Percentiles rank a stretch among this genome's conserved stretches.
phyloP scores from a whole-genome alignment of 2,888 invertebrate genomes.

The Lycocerus yunnanus region DNA sequence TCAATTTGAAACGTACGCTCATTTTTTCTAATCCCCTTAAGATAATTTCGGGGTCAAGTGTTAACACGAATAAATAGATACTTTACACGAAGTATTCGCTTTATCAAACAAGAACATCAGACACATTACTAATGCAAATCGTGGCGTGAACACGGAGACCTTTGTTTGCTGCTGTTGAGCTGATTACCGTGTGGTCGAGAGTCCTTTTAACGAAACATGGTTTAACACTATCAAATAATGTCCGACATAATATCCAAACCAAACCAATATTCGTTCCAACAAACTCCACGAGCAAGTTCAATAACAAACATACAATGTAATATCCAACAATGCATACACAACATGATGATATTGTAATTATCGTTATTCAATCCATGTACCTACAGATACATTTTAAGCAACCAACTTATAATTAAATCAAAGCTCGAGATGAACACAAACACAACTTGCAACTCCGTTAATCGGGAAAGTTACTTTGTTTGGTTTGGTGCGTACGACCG shows the following conservation, averaged over 20 bases:
- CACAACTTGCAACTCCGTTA: neutral
- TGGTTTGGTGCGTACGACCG: neutral
- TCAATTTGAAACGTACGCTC: neutral
- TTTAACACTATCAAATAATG: slow-evolving; percentile 40
- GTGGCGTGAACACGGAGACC: slow-evolving; percentile 45
- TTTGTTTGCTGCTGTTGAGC: slow-evolving; percentile 46
- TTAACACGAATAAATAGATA: slow-evolving; percentile 19
- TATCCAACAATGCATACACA: neutral
- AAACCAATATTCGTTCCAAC: slow-evolving; percentile 6
- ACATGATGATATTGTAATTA: neutral
- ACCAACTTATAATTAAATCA: neutral
- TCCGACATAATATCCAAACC: slow-evolving; percentile 31
- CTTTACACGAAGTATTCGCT: slow-evolving; percentile 37
- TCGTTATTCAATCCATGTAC: neutral
- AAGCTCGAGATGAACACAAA: neutral
- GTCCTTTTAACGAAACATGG: slow-evolving; percentile 39
- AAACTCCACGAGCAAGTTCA: neutral
- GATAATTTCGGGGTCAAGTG: neutral
- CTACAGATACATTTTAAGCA: neutral
- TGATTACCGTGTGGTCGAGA: slow-evolving; percentile 42
- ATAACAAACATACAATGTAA: neutral
- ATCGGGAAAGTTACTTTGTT: neutral
- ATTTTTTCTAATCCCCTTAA: neutral
- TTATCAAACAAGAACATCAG: slow-evolving; percentile 50
- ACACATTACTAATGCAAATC: slow-evolving; percentile 51